Evolutionary conservation across 2,888 invertebrate genomes (phyloP).

Genomic region (Dimorphilus gyrociliatus): DNA sequence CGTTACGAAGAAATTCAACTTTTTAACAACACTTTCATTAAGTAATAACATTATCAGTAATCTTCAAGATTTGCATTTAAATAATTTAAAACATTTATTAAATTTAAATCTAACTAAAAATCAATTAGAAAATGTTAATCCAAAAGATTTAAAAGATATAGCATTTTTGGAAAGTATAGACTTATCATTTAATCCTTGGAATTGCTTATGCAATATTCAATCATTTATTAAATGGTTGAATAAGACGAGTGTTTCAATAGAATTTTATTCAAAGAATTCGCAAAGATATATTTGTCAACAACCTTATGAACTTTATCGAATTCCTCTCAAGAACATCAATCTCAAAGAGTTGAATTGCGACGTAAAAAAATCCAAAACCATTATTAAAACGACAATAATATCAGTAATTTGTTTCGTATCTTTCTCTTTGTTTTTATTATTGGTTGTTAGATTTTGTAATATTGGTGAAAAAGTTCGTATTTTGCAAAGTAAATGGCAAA

Average conservation of each 20-base stretch:
- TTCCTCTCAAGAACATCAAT: too few relatives aligned
- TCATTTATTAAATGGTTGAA: slow-evolving; percentile 12
- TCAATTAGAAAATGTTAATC: slow-evolving; percentile 8
- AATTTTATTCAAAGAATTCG: too few relatives aligned
- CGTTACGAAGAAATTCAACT: slow-evolving; percentile 6
- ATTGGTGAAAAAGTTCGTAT: too few relatives aligned
- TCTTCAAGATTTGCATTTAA: slow-evolving; percentile 6
- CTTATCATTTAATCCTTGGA: slow-evolving; percentile 11
- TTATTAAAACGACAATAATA: too few relatives aligned
- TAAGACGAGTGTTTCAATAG: too few relatives aligned
- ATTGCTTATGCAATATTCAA: slow-evolving; percentile 9
- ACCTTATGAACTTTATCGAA: too few relatives aligned
- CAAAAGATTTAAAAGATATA: slow-evolving; percentile 6
- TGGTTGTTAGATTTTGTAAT: too few relatives aligned
- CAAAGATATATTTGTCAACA: too few relatives aligned
- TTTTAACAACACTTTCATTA: slow-evolving; percentile 11
- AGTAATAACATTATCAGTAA: slow-evolving; percentile 7
- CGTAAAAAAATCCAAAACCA: too few relatives aligned
- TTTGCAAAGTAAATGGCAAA: slow-evolving; percentile 13
- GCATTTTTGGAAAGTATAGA: slow-evolving; percentile 12
- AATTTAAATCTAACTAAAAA: slow-evolving; percentile 10
- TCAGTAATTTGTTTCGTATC: too few relatives aligned
- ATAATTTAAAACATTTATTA: slow-evolving; percentile 7
- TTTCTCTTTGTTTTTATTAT: too few relatives aligned
- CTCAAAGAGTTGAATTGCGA: too few relatives aligned